Evolutionary conservation across 2,113 vertebrate species (phyloP).

Genomic region (Lutjanus erythropterus): DNA sequence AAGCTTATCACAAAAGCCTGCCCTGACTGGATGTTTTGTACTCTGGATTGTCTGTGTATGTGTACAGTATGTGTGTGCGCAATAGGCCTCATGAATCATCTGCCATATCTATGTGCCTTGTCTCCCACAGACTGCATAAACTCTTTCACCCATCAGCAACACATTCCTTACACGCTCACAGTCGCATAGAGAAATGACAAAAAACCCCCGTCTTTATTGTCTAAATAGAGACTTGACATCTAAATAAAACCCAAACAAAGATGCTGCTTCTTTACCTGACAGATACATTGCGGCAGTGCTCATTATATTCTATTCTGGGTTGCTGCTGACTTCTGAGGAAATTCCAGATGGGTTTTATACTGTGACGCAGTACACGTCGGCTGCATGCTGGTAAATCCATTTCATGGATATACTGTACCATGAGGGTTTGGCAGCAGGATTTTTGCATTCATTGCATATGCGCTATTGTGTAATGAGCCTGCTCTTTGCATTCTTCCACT

Average conservation of each 20-base stretch:
- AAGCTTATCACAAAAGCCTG: conserved; percentile 21
- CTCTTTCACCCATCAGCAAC: conserved; percentile 24
- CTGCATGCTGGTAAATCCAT: conserved; percentile 62
- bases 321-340: conserved; percentile 70
- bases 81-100: conserved; percentile 54
- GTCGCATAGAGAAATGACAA: conserved; percentile 38
- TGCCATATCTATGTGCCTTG: conserved; percentile 40
- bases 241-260: conserved; percentile 64
- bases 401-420: conserved; percentile 58
- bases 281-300: conserved; percentile 55
- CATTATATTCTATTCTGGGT: conserved; percentile 72
- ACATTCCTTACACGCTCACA: conserved; percentile 23
- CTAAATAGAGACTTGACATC: conserved; percentile 64
- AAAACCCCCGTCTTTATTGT: conserved; percentile 47
- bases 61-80: conserved; percentile 8
- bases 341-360: conserved; percentile 62
- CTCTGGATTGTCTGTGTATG: conserved; percentile 6
- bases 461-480: conserved; percentile 47
- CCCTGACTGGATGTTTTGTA: conserved; percentile 28
- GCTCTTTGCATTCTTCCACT: conserved; percentile 40
- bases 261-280: conserved; percentile 60
- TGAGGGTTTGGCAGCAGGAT: conserved; percentile 44
- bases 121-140: conserved; percentile 46
- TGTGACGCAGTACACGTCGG: conserved; percentile 38
- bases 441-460: conserved; percentile 29